A percentile compares a stretch with the other conserved stretches of the same genome.
These are phyloP conservation scores for Oenanthe oenanthe DNA, from an alignment of 2,113 vertebrate genomes.

Conservation along the genomic window DNA sequence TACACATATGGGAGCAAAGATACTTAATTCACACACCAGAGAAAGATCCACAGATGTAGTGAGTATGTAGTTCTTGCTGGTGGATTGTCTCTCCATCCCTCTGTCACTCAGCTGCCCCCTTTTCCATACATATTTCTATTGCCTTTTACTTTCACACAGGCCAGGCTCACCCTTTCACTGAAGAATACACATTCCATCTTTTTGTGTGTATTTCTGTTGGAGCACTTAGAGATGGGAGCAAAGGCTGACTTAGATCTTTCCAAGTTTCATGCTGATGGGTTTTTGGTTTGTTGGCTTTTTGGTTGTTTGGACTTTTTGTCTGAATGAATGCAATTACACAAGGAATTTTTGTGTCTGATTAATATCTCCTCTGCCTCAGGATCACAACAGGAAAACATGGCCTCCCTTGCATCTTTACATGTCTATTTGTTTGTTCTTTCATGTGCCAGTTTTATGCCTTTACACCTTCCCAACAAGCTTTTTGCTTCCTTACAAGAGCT, in stretches of 20 bases:
- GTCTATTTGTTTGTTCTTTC: background rate
- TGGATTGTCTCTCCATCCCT: background rate
- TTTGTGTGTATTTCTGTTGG: background rate
- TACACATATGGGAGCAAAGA: background rate
- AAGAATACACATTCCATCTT: background rate
- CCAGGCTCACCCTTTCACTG: background rate
- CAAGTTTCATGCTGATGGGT: background rate
- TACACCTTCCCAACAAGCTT: background rate
- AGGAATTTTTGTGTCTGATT: background rate
- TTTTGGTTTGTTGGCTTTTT: background rate
- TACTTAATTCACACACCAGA: background rate
- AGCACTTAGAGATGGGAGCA: background rate
- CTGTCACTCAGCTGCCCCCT: rapidly evolving
- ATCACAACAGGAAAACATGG: background rate
- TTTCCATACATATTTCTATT: background rate
- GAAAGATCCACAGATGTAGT: background rate
- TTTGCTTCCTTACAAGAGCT: background rate
- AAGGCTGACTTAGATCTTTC: background rate
- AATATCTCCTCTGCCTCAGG: background rate
- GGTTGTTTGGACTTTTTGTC: background rate
- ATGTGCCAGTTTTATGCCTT: background rate
- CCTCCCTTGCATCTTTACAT: background rate
- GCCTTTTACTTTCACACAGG: background rate
- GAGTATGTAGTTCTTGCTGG: background rate
- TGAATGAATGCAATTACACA: background rate